These are phyloP conservation scores for Spongia lamella DNA, from an alignment of 37 sponge, comb jelly and placozoan species.

Conservation along the genomic window DNA sequence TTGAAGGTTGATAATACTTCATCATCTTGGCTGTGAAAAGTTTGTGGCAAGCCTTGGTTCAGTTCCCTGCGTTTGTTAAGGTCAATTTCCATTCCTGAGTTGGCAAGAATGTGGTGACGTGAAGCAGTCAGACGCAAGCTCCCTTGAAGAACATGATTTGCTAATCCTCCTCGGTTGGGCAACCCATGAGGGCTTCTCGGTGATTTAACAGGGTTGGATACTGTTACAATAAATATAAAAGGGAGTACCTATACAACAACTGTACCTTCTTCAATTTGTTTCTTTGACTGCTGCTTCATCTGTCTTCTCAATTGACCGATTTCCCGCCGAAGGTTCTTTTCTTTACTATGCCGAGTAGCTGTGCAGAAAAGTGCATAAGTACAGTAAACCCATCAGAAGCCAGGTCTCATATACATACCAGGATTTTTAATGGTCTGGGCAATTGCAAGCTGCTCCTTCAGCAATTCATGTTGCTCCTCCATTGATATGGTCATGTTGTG, in stretches of 20 bases:
- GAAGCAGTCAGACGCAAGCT: slow-evolving; percentile 53
- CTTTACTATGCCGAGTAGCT: slow-evolving; percentile 13
- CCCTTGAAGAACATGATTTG: slow-evolving; percentile 65
- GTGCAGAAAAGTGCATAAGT: neutral
- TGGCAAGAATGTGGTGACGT: slow-evolving; percentile 61
- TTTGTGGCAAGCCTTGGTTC: too few species aligned
- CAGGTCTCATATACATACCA: neutral
- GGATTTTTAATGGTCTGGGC: too few species aligned
- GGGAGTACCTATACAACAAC: neutral
- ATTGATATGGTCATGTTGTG: slow-evolving; percentile 52
- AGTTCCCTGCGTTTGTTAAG: too few species aligned
- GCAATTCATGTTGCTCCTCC: slow-evolving; percentile 71
- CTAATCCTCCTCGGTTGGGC: slow-evolving; percentile 53
- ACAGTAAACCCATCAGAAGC: neutral
- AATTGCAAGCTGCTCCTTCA: slow-evolving; percentile 71
- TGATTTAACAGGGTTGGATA: slow-evolving; percentile 19
- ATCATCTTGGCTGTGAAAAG: too few species aligned
- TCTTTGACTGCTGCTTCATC: slow-evolving; percentile 48
- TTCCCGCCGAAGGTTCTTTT: slow-evolving; percentile 62
- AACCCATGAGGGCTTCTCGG: slow-evolving; percentile 4
- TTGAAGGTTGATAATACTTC: too few species aligned
- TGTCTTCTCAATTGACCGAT: slow-evolving; percentile 46
- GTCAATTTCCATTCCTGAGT: slow-evolving; percentile 45
- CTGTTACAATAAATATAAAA: neutral
- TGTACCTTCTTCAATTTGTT: slow-evolving; percentile 40